These are phyloP conservation scores for Noctuana brunneofusca DNA, from an alignment of 2,888 invertebrate genomes.

Conservation along the genomic window DNA sequence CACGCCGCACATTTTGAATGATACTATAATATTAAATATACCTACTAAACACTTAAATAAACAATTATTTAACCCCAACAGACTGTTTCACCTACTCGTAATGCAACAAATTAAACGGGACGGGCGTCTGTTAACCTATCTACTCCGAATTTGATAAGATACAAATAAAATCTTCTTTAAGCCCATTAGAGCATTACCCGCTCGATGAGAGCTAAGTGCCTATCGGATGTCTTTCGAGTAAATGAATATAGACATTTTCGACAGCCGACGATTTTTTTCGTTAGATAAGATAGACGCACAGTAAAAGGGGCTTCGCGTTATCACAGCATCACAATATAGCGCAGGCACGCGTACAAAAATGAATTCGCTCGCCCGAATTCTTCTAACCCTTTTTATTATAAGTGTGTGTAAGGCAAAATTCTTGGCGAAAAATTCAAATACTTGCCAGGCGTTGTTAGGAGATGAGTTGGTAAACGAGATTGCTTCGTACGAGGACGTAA, in stretches of 20 bases:
- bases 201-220: constrained; percentile 44
- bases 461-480: constrained; percentile 82
- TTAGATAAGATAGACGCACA: constrained; percentile 51
- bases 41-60: no score
- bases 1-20: no score
- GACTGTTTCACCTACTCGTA: no score
- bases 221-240: constrained; percentile 45
- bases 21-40: no score
- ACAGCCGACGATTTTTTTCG: constrained; percentile 44
- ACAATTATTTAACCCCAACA: no score
- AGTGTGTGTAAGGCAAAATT: constrained; percentile 53
- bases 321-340: constrained; percentile 49
- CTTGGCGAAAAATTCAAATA: constrained; percentile 50
- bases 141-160: constrained; percentile 44
- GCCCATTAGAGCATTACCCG: constrained; percentile 38
- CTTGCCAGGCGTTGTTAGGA: constrained; percentile 67
- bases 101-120: background rate
- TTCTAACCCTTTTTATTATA: constrained; percentile 50
- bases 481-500: constrained; percentile 75
- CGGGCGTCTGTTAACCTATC: background rate
- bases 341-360: constrained; percentile 49
- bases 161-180: constrained; percentile 40
- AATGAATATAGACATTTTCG: constrained; percentile 47
- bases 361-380: constrained; percentile 48
- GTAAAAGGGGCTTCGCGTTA: constrained; percentile 49